A percentile compares a stretch with the other conserved stretches of the same genome.
Evolutionary conservation across 2,113 vertebrate species (phyloP).

Genomic region (Cinclus mexicanus): DNA sequence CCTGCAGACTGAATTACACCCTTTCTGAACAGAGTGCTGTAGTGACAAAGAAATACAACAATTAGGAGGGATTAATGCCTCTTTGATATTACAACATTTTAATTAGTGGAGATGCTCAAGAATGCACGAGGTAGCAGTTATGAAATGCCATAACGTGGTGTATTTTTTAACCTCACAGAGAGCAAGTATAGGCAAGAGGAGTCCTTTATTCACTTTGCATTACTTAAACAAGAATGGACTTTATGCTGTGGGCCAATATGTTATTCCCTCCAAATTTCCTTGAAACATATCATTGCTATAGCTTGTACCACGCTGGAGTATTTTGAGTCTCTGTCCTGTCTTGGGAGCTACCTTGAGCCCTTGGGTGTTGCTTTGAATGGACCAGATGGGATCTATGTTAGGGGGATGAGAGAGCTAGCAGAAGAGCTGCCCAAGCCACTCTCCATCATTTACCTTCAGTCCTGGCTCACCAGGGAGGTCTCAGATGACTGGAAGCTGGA

Average conservation of each 20-base stretch:
- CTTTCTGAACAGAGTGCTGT: neutral
- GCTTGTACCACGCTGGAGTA: neutral
- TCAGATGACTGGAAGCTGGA: neutral
- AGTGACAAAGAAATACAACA: neutral
- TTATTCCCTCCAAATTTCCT: neutral
- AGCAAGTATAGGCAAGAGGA: neutral
- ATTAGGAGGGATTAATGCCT: neutral
- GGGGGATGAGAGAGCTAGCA: neutral
- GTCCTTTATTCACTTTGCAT: neutral
- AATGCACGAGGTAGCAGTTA: neutral
- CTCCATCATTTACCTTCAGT: neutral
- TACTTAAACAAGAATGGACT: neutral
- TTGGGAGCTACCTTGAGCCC: neutral
- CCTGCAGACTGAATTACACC: neutral
- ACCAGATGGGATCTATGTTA: neutral
- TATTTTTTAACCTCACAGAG: neutral
- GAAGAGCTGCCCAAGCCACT: neutral
- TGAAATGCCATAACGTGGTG: neutral
- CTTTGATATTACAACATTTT: neutral
- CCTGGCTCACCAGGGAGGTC: neutral
- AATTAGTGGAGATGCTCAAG: neutral
- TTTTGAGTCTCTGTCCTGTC: neutral
- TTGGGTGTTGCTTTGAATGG: neutral
- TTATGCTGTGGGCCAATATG: fast-evolving
- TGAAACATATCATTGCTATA: neutral